Evolutionary conservation across 1,140 invertebrate species (phyloP).

Genomic region (Arctopsyche grandis): DNA sequence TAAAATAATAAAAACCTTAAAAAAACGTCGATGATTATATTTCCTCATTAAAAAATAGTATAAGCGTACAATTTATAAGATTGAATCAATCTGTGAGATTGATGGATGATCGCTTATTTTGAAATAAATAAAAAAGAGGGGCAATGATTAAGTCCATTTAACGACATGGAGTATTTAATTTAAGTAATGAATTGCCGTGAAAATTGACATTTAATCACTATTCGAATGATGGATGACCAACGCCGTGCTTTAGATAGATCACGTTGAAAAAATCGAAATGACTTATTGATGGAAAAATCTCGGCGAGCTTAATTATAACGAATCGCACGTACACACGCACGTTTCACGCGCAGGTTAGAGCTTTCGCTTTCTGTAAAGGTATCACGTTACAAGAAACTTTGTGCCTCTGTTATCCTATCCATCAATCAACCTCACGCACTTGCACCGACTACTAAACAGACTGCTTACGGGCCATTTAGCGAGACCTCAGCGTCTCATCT

Average conservation of each 20-base stretch:
- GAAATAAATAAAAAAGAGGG: background rate
- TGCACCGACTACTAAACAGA: constrained; percentile 34
- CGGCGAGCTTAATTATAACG: background rate
- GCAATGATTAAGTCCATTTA: background rate
- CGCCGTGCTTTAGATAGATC: background rate
- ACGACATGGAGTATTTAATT: constrained; percentile 23
- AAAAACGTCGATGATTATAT: too few relatives aligned
- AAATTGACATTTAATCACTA: constrained; percentile 29
- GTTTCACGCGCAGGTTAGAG: background rate
- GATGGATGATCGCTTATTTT: background rate
- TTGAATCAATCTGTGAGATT: constrained; percentile 21
- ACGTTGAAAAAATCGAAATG: background rate
- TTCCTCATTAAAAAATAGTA: too few relatives aligned
- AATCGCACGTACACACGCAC: background rate
- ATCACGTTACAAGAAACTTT: constrained; percentile 8
- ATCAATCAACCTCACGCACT: constrained; percentile 44
- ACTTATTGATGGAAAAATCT: background rate
- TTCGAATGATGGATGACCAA: background rate
- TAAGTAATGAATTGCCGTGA: constrained; percentile 22
- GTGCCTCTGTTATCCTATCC: constrained; percentile 36
- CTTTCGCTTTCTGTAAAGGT: constrained; percentile 15
- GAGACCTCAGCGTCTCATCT: background rate
- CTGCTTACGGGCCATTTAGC: constrained; percentile 36
- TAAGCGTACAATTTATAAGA: background rate
- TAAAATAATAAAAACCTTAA: too few relatives aligned